Base-by-base conservation (phyloP, 2,797 vertebrate genomes). In the Dermochelys coriacea region DNA sequence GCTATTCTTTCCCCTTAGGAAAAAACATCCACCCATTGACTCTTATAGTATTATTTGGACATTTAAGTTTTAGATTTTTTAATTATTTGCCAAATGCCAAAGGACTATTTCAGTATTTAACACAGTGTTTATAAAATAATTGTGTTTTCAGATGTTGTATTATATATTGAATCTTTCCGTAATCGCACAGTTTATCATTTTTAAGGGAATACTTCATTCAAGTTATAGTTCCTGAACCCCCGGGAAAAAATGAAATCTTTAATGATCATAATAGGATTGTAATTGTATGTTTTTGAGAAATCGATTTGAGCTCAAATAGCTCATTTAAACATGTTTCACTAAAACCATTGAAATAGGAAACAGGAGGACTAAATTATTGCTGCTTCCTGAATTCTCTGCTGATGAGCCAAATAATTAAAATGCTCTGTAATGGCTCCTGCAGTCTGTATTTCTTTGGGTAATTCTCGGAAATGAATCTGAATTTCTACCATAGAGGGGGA, bases 341-440 rank as follows among this genome's bases (percentile, higher is more conserved):
- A 61, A 96, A 93, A 86, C 94, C 96, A 96, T 59, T 95, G 94
- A 93, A 96, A 95, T 94, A 97, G 96, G 95, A 98, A 98, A 93
- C 87, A 87, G 94, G 96, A 91, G 79, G 86, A 93, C 79, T 91
- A 91, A 96, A 96, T 95, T 93, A 96, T 87, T 94, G 84, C 79
- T 74, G 90, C 93, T 97, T 97, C 94, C 94, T 97, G 90, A 96
- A 94, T 86, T 93, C 94, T 97, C 96, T 97, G 96, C 91, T 96
- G 95, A 96, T 96, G 94, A 94, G 93, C 87, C 97, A 86, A 94
- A 86, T 96, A 97, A 97, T 97, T 97, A 97, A 98, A 96, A 97
- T 86, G 86, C 78, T 93, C 95, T 87, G 91, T 97, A 96, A 97
- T 97, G 93, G 95, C 94, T 98, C 95, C 89, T 89, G 95, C 92